These are phyloP conservation scores for Malachius bipustulatus DNA, from an alignment of 2,888 invertebrate species.

Conservation along the genomic window DNA sequence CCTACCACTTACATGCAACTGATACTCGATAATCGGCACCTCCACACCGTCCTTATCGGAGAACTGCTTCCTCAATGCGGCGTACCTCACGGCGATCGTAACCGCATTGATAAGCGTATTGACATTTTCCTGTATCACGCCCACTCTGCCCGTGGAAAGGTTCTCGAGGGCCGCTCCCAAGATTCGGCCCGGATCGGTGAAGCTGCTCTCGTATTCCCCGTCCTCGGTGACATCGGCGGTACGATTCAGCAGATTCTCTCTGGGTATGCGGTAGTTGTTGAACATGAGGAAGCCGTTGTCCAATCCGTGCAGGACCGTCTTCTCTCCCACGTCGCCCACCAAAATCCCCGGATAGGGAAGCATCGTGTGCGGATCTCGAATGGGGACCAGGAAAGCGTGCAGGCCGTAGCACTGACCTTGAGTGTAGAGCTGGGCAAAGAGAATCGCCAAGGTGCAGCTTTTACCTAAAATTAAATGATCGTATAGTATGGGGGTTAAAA, in stretches of 20 bases:
- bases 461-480: too few relatives aligned
- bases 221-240: conserved; percentile 82
- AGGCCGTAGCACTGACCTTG: conserved; percentile 72
- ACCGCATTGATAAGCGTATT: conserved; percentile 60
- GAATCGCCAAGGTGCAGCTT: conserved; percentile 72
- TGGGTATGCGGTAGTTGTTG: conserved; percentile 75
- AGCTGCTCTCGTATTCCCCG: conserved; percentile 81
- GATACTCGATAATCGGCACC: conserved; percentile 71
- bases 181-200: conserved; percentile 75
- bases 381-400: conserved; percentile 80
- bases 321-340: conserved; percentile 88
- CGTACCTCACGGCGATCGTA: conserved; percentile 68
- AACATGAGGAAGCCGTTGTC: conserved; percentile 93
- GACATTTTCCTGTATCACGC: conserved; percentile 55
- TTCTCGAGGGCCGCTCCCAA: conserved; percentile 78
- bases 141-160: conserved; percentile 71
- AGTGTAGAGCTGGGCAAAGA: conserved; percentile 83
- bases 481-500: too few relatives aligned
- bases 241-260: conserved; percentile 72
- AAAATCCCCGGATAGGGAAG: conserved; percentile 71
- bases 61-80: conserved; percentile 69
- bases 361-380: conserved; percentile 66
- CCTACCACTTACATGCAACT: conserved; percentile 60
- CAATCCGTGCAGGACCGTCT: conserved; percentile 80
- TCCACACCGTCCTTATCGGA: conserved; percentile 44